Evolutionary conservation across 1,140 invertebrate genomes (phyloP), one percentile per base, ranked within the genome.

Genomic region (Hylaeus volcanicus): DNA sequence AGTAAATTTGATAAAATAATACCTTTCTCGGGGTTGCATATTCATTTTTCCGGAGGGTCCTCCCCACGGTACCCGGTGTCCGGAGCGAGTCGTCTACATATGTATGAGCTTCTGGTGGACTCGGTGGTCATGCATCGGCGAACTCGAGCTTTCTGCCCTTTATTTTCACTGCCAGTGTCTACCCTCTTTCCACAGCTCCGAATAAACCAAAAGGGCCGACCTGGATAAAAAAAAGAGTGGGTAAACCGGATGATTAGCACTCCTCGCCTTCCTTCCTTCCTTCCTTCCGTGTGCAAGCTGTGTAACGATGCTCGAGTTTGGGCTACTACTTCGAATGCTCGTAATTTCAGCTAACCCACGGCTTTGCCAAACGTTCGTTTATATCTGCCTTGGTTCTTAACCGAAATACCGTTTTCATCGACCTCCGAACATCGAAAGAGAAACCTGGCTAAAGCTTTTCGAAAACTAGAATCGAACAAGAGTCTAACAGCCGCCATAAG

Each of bases 1-100:
- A 89, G 88, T 91, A 91, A 91, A 91, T 90, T 90, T 90, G 83
- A 88, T 89, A 88, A 91, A 91, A 89, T 91, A 91, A 90, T 91
- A 88, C 79, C 82, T 74, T 85, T 68, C 56, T 71, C 37, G 68
- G 69, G 82, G 84, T 84, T 92, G 90, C 90, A 92, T 92, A 92
- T 92, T 92, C 89, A 92, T 92, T 92, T 91, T 91, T 91, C 89
- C 90, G 89, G 89, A 89, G 88, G 86, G 86, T 84, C 86, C 82
- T 88, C 82, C 81, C 87, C 53, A 45, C 65, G 64, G 74, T 73
- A 51, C 60, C 79, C 65, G 65, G 65, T 81, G 84, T 61, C 74
- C 82, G 77, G 58, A 53, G 58, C 56, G 70, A 80, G 74, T 80
- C 76, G 72, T 78, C 89, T 91, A 89, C 91, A 92, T 92, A 91